A percentile compares a stretch with the other conserved stretches of the same genome.
These are phyloP conservation scores for Leptothorax acervorum DNA, from an alignment of 2,888 invertebrate genomes.

Conservation along the genomic window DNA sequence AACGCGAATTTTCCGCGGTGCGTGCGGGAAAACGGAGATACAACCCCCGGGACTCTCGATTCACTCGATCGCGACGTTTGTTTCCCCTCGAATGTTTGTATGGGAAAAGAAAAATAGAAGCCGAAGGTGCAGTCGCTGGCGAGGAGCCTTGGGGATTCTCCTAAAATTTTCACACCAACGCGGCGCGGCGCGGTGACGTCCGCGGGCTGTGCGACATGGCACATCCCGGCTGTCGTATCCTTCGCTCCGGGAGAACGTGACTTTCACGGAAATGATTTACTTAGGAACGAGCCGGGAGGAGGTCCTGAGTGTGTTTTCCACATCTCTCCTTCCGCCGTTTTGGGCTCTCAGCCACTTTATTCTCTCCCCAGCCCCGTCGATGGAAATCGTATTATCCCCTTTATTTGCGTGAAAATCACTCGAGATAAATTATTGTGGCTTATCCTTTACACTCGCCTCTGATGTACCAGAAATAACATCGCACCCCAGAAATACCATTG, in stretches of 20 bases:
- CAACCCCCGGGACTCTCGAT: no score
- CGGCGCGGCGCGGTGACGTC: background rate
- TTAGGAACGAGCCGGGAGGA: background rate
- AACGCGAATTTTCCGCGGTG: background rate
- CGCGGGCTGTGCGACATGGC: background rate
- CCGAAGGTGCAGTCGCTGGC: no score
- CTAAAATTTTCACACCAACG: slow-evolving; percentile 9
- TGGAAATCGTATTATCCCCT: background rate
- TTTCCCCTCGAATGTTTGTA: background rate
- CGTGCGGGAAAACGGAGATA: no score
- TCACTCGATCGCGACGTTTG: background rate
- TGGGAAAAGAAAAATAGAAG: background rate
- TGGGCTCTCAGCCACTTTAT: background rate
- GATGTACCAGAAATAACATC: background rate
- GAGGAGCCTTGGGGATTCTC: background rate
- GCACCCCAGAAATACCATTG: no score
- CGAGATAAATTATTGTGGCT: background rate
- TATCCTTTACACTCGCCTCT: background rate
- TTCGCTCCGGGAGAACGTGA: slow-evolving; percentile 27
- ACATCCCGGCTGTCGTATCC: background rate
- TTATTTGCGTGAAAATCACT: background rate
- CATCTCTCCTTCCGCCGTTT: background rate
- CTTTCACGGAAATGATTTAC: slow-evolving; percentile 31
- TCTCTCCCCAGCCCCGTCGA: background rate
- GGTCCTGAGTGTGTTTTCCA: background rate